Evolutionary conservation across 35 echinoderm and acorn worm genomes (phyloP).

Genomic region (Eucidaris tribuloides): DNA sequence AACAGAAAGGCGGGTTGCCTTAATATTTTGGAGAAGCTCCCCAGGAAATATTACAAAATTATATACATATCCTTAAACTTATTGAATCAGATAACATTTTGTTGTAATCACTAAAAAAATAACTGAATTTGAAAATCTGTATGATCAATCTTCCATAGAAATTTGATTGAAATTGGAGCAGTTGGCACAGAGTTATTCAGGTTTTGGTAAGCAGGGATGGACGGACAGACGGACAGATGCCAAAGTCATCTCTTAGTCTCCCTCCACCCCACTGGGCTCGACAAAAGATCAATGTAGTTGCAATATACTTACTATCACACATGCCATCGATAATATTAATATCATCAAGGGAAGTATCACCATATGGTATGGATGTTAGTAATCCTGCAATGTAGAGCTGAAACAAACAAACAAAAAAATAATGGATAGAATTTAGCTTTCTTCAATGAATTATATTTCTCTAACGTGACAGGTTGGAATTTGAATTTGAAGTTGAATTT

Average conservation of each 20-base stretch:
- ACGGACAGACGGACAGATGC: neutral
- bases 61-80: too few species aligned
- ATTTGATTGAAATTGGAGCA: too few species aligned
- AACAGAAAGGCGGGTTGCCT: too few species aligned
- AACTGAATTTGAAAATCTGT: too few species aligned
- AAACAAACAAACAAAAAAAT: neutral
- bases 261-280: neutral
- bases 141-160: neutral
- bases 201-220: neutral
- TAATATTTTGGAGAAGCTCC: neutral
- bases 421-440: neutral
- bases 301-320: constrained; percentile 39
- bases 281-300: neutral
- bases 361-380: constrained; percentile 9
- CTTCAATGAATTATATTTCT: neutral
- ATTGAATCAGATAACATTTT: too few species aligned
- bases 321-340: constrained; percentile 20
- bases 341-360: constrained; percentile 83
- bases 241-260: neutral
- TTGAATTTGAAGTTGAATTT: neutral
- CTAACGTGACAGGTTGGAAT: neutral
- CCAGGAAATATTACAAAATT: too few species aligned
- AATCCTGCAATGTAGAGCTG: constrained; percentile 62
- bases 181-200: too few species aligned
- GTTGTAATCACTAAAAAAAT: too few species aligned